Conservation (phyloP, 1,140 invertebrate genomes). For the Oppia nitens region DNA sequence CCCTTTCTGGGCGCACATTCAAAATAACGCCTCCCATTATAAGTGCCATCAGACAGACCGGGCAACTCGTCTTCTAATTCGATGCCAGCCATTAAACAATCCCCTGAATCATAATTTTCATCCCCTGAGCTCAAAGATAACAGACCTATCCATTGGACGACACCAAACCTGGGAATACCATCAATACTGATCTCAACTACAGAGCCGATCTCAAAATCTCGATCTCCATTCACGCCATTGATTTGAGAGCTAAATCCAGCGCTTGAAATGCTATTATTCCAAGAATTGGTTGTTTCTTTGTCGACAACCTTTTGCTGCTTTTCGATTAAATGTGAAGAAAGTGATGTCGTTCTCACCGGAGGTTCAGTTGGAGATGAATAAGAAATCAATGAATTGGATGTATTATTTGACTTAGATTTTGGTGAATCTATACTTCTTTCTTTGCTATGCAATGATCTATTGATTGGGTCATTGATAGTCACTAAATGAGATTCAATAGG, state of each 20-base stretch:
- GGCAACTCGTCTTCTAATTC: slow-evolving; percentile 56
- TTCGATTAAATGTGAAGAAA: not conserved
- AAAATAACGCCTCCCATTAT: slow-evolving; percentile 50
- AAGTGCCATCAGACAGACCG: slow-evolving; percentile 53
- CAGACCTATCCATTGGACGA: slow-evolving; percentile 70
- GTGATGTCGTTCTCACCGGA: not conserved
- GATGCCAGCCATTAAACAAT: slow-evolving; percentile 42
- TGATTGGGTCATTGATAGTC: not conserved
- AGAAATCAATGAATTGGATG: not conserved
- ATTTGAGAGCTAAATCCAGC: not conserved
- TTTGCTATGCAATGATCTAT: not conserved
- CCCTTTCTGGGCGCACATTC: slow-evolving; percentile 48
- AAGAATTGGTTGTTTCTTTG: not conserved
- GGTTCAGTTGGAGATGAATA: not conserved
- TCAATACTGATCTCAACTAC: slow-evolving; percentile 33
- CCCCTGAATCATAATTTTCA: slow-evolving; percentile 19
- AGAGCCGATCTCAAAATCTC: slow-evolving; percentile 31
- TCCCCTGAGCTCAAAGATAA: slow-evolving; percentile 17
- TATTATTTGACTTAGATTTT: not conserved
- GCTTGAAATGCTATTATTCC: not conserved
- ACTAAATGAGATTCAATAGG: not conserved
- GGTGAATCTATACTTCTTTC: too few relatives aligned
- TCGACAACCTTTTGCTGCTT: not conserved
- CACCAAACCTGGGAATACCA: slow-evolving; percentile 37
- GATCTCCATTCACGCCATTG: not conserved